A percentile compares a stretch with the other conserved stretches of the same genome.
These are phyloP conservation scores for Pelobates cultripes DNA, from an alignment of 2,797 vertebrate genomes.

Conservation along the genomic window DNA sequence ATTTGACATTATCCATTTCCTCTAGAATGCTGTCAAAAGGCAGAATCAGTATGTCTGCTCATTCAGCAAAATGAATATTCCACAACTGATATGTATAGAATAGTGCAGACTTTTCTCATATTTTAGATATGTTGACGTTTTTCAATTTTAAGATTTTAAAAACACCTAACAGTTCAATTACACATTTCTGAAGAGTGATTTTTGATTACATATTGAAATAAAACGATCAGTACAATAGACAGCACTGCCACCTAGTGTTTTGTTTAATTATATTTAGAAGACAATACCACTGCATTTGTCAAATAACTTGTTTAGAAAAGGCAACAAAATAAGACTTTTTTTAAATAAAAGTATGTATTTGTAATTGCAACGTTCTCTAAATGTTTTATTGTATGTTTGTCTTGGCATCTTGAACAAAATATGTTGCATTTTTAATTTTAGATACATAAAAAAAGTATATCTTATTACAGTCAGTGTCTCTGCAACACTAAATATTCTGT, in stretches of 20 bases:
- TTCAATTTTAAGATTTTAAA: constrained; percentile 15
- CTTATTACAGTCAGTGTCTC: too few relatives aligned
- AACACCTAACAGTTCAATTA: constrained; percentile 33
- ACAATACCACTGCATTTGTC: not conserved
- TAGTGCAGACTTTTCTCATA: constrained; percentile 23
- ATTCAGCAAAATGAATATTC: constrained; percentile 35
- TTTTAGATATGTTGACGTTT: constrained; percentile 26
- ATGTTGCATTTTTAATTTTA: too few relatives aligned
- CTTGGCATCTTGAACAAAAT: too few relatives aligned
- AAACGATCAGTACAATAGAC: constrained; percentile 10
- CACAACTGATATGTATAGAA: constrained; percentile 20
- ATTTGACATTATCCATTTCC: constrained; percentile 40
- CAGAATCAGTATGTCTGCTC: constrained; percentile 20
- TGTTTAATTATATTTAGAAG: not conserved
- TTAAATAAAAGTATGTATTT: not conserved
- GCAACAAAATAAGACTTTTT: not conserved
- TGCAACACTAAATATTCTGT: too few relatives aligned
- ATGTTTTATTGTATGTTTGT: too few relatives aligned
- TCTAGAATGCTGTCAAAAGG: constrained; percentile 21
- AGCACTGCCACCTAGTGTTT: constrained; percentile 50
- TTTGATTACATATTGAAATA: not conserved
- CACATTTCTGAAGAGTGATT: constrained; percentile 2
- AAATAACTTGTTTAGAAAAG: not conserved
- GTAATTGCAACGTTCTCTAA: too few relatives aligned
- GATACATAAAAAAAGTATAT: too few relatives aligned